Evolutionary conservation across 2,888 invertebrate genomes (phyloP).

Genomic region (Acrobasis suavella): DNA sequence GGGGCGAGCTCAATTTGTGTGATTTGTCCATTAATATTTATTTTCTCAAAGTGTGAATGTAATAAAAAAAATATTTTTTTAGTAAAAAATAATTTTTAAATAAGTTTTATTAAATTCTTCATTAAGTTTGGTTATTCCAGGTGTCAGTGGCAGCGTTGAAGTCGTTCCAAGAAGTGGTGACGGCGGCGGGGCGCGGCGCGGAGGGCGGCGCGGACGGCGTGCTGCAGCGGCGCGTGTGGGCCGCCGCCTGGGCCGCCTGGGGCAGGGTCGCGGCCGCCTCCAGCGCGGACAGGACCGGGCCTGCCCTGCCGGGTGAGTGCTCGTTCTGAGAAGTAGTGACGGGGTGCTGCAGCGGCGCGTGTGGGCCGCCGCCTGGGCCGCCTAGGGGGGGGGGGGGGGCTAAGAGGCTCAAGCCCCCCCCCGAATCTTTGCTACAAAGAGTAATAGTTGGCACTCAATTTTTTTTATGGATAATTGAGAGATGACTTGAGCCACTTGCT

Average conservation of each 20-base stretch:
- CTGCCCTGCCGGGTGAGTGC: background rate
- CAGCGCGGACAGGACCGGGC: background rate
- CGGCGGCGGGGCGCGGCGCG: constrained; percentile 88
- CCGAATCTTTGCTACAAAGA: no score
- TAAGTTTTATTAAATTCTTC: no score
- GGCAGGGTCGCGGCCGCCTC: constrained; percentile 86
- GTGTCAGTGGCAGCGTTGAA: constrained; percentile 97
- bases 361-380: constrained; percentile 92
- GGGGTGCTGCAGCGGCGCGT: constrained; percentile 80
- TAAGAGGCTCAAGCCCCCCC: no score
- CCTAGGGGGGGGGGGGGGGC: constrained; percentile 94
- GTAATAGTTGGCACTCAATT: no score
- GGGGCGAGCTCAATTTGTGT: no score
- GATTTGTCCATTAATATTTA: no score
- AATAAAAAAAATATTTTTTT: no score
- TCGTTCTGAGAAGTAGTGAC: no score
- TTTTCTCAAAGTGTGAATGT: no score
- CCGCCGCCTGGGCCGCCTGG: constrained; percentile 94
- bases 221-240: constrained; percentile 86
- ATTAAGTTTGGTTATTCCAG: constrained; percentile 62
- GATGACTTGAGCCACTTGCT: no score
- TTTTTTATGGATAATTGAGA: no score
- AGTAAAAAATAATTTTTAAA: no score
- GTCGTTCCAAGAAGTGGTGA: constrained; percentile 97
- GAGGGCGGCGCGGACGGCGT: constrained; percentile 82